Base-by-base conservation (phyloP, 2,888 invertebrate genomes). In the Spilarctia lutea region DNA sequence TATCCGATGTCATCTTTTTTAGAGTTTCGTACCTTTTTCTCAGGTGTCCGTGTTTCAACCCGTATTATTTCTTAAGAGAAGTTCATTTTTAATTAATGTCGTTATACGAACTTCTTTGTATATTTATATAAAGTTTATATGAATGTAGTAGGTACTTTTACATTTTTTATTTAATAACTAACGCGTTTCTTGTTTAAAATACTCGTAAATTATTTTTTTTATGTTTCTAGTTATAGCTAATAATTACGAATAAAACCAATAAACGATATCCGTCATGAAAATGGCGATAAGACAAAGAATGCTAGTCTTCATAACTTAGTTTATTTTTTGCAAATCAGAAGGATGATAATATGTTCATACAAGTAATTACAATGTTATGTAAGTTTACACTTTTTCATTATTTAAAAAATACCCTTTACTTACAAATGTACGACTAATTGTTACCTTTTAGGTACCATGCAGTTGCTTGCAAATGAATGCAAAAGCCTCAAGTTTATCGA, bases 301-400 rank as follows among this genome's bases (percentile, higher is more conserved):
- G 68, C 10, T 33, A 30, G 33, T 45, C 27, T 27, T 39, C 33
- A 65, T 65, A 45, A 33, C 20, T 30, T n/a, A 42, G 3, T 69
- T 69, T 35, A 33, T 33, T 24, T 71, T 66, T 65, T 35, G 48
- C 16, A 63, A 35, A 72, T 65, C 35, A 71, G 48, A 68, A 83
- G 35, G 68, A 87, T 86, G 85, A 79, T 77, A 88, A 87, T 79
- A 90, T 87, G 89, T 85, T 80, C 83, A 79, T 83, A 77, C 73
- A 75, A 81, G 48, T 85, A 72, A 73, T 78, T 69, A n/a, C 77
- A 74, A 74, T 84, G 30, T 52, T 87, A 71, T 86, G 91, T 91
- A 79, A 91, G 91, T 91, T 16, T 7, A 63, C 18, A 63, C 3
- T 3, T 30, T n/a, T 27, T n/a, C 0, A 56, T 27, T 56, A 60